Base-by-base conservation (phyloP, 2,113 vertebrate species). In the Antennarius striatus region DNA sequence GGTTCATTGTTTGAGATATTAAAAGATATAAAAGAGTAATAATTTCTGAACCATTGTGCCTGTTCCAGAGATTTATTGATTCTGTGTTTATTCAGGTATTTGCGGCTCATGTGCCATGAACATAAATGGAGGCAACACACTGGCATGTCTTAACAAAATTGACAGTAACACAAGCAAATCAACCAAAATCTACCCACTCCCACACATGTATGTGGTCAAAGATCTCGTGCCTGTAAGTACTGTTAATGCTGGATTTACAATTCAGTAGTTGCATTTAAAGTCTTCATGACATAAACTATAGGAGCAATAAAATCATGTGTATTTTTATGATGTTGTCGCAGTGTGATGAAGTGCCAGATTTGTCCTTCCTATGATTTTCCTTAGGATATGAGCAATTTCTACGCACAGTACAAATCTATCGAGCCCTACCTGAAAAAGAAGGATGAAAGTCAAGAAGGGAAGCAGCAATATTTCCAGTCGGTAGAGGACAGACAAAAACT, bases 61-160 rank as follows among this genome's bases (percentile, higher is more conserved):
- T 22, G 22, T 22, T 22, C 22, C 22, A 22, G 22, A 22, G 22
- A 22, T 2, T 22, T 11, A 10, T 15, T 57, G 3, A 45, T 56
- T 22, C 47, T 53, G 5, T 17, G 2, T 45, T 11, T 72, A 32
- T 49, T 0, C 81, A 99, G 98, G 98, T 4, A 99, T 99, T 86
- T 98, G 96, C 6, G 97, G 96, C 49, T 99, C 98, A 0, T 99
- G 98, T 1, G 97, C 98, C 0, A 99, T 99, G 97, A 99, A 99
- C 81, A 98, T 99, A 43, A 94, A 94, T 0, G 98, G 98, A 0
- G 94, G 93, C 13, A 99, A 99, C 91, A 98, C 96, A 0, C 80
- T 98, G 3, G 98, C 98, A 1, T 99, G 98, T 55, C 95, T 95
- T 30, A 90, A 93, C 40, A 96, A 84, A 75, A 99, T 99, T 0